A percentile compares a stretch with the other conserved stretches of the same genome.
Conservation (phyloP, 92 coral and sea anemone genomes). For the Epizoanthus scotinus region DNA sequence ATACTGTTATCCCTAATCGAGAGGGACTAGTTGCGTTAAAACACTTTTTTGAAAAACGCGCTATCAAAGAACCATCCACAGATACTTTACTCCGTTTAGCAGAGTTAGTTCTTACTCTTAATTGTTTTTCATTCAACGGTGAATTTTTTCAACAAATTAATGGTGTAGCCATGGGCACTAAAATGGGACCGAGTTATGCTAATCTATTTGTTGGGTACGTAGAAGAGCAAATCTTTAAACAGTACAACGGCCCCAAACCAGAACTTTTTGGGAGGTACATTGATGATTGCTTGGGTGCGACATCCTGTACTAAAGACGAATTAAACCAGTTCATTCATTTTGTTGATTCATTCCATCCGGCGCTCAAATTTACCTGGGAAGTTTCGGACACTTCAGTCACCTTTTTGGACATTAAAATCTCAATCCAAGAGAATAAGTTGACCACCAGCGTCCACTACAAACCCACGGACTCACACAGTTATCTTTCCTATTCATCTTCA, state of each 20-base stretch:
- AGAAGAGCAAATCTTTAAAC: constrained; percentile 34
- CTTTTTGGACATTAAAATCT: constrained; percentile 26
- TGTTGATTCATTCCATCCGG: constrained; percentile 17
- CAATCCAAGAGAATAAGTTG: constrained; percentile 15
- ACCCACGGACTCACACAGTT: constrained; percentile 39
- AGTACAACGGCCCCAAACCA: constrained; percentile 52
- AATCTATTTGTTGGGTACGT: no score
- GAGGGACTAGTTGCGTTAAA: constrained; percentile 48
- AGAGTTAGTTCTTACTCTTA: no score
- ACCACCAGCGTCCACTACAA: constrained; percentile 38
- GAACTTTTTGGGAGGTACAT: constrained; percentile 46
- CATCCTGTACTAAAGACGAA: constrained; percentile 30
- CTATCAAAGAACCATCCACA: constrained; percentile 51
- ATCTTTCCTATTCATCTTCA: constrained; percentile 17
- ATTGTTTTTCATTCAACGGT: constrained; percentile 33
- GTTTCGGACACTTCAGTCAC: constrained; percentile 2
- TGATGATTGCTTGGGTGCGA: constrained; percentile 55
- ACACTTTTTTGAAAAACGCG: constrained; percentile 50
- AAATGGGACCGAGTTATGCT: constrained; percentile 53
- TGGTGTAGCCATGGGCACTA: constrained; percentile 43
- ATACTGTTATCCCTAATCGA: constrained; percentile 48
- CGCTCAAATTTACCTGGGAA: constrained; percentile 46
- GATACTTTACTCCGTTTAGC: constrained; percentile 50
- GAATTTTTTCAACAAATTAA: constrained; percentile 33
- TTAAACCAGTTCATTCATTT: constrained; percentile 29